phyloP scores from a whole-genome alignment of 2,888 invertebrate species.

The Tiphia femorata region DNA sequence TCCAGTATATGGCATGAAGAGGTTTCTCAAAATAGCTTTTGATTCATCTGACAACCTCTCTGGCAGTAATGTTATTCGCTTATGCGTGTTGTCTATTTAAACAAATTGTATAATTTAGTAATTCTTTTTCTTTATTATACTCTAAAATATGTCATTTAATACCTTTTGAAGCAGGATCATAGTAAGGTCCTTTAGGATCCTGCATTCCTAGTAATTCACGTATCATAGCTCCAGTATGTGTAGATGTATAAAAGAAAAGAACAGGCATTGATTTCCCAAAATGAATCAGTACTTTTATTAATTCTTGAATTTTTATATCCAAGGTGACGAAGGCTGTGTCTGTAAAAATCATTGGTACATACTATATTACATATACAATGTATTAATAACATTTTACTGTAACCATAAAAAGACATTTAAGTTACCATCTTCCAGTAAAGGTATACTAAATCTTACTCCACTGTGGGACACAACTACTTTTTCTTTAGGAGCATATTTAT shows the following conservation, averaged over 20 bases:
- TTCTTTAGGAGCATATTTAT: constrained; percentile 82
- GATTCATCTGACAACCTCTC: constrained; percentile 78
- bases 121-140: no score
- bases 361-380: neutral
- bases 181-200: constrained; percentile 70
- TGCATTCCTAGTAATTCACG: constrained; percentile 80
- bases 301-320: constrained; percentile 77
- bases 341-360: constrained; percentile 26
- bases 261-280: constrained; percentile 83
- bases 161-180: constrained; percentile 72
- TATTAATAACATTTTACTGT: neutral
- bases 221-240: constrained; percentile 78
- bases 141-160: constrained; percentile 6
- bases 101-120: constrained; percentile 10
- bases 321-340: constrained; percentile 71
- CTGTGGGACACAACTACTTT: constrained; percentile 73
- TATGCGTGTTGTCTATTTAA: constrained; percentile 74
- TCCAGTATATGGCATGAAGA: constrained; percentile 72
- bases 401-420: no score
- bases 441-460: constrained; percentile 69
- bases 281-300: constrained; percentile 82
- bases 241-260: constrained; percentile 83
- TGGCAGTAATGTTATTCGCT: constrained; percentile 82
- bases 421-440: constrained; percentile 67
- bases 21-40: constrained; percentile 75